Base-by-base conservation (phyloP, 2,113 vertebrate genomes). In the Morone chrysops region DNA sequence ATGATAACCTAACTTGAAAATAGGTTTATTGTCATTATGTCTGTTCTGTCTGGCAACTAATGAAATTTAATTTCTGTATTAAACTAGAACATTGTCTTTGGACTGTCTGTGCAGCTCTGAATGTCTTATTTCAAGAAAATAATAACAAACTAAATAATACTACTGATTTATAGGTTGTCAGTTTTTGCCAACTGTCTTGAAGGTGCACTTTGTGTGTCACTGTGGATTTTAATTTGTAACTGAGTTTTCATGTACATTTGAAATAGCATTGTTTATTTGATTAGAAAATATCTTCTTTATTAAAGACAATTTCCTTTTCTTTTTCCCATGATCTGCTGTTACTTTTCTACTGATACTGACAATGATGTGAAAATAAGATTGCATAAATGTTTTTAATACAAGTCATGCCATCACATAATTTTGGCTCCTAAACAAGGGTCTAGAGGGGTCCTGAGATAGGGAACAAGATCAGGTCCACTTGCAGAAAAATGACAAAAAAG, bases 91-190 rank as follows among this genome's bases (percentile, higher is more conserved):
- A 8, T 68, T 47, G 18, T 79, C 25, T 66, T 40, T 65, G 10
- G 8, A 62, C n/a, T 65, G 70, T 22, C 22, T 66, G 38, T 71
- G 8, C 38, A 66, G 51, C 45, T 54, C 11, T 78, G 54, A 53
- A 75, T 78, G 12, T 68, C 17, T 74, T 59, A n/a, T 74, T 70
- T 63, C 4, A 14, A 57, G 0, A 31, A n/a, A 70, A 51, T 8
- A 48, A 69, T 38, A 69, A 69, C 41, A 43, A 4, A 36, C 31
- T 40, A 61, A 56, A 60, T 61, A 67, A 70, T 47, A 76, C 78
- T 87, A 80, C 75, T 86, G 81, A 86, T 80, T 74, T 43, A 51
- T 18, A 53, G 10, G 40, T 78, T 73, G 53, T 25, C 18, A n/a
- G 36, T 36, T 43, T 48, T 60, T 79, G 25, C 48, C 38, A 63